Percentiles rank a stretch among this genome's conserved stretches.
phyloP scores from a whole-genome alignment of 1,140 invertebrate species.

The Caenorhabditis elegans region DNA sequence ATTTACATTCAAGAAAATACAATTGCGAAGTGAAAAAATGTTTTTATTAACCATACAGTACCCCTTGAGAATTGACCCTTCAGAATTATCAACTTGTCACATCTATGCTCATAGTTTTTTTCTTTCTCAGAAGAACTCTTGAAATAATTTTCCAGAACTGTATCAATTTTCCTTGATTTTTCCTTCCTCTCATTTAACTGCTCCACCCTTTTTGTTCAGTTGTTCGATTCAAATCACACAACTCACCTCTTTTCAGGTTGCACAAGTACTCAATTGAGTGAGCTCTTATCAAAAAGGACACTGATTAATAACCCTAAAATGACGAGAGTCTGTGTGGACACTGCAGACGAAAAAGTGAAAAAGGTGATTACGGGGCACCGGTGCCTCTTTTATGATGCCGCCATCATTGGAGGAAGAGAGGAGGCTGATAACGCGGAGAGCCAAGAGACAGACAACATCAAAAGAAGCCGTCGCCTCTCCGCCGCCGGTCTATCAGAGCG shows the following conservation, averaged over 20 bases:
- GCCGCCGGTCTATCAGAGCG: background rate
- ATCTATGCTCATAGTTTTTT: no score
- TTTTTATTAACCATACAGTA: no score
- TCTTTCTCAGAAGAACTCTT: no score
- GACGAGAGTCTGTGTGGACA: no score
- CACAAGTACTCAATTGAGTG: background rate
- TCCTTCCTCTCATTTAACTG: background rate
- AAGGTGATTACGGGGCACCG: background rate
- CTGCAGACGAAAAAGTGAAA: background rate
- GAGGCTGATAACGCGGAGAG: background rate
- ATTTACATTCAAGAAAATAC: no score
- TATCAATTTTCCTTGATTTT: no score
- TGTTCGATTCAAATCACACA: background rate
- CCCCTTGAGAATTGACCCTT: no score
- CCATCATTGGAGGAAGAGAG: background rate
- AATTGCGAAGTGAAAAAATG: no score
- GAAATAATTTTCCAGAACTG: no score
- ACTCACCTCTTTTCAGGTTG: background rate
- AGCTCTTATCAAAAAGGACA: background rate
- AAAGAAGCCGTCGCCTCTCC: conserved; percentile 1
- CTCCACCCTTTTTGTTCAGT: background rate
- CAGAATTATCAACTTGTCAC: no score
- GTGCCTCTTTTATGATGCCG: conserved; percentile 18
- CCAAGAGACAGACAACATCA: background rate
- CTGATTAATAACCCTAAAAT: background rate